Base-by-base conservation (phyloP, 2,888 invertebrate species). In the Diabrotica balteata region DNA sequence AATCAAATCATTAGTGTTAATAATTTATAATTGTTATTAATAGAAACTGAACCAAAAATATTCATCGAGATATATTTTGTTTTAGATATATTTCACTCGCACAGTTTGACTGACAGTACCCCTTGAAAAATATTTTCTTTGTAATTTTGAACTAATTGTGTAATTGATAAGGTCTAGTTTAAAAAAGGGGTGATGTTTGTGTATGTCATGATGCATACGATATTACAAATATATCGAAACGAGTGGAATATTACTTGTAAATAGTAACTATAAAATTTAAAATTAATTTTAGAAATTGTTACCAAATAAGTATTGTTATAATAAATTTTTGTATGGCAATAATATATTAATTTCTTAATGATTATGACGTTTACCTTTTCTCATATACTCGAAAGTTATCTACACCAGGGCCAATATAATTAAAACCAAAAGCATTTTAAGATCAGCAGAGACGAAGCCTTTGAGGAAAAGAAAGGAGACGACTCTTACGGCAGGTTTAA, bases 1-100 rank as follows among this genome's bases (percentile, higher is more conserved):
- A 96, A 96, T 87, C 96, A 96, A 87, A 96, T 96, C 77, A 96
- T 96, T 81, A 95, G 95, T 81, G 96, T 96, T 77, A 96, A 96
- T 85, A 95, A 95, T 85, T 89, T 93, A 84, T 93, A 91, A 73
- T 67, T 55, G 46, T 69, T 72, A 66, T 68, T 59, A 65, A 61
- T 69, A 66, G 61, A 62, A 66, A 67, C 51, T 63, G 63, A 71
- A 70, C 72, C 73, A 72, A 73, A 73, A 73, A 70, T 67, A 63
- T 70, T 44, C 64, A 67, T 62, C 49, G 59, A 68, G 44, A 62
- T 71, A 69, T 70, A 71, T 70, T 71, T 73, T 67, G 69, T 70
- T 70, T 66, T 66, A 62, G 59, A 22, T 11, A 32, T 45, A 51
- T 63, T 63, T 63, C 63, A 63, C 63, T 63, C 57, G 57, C 43